phyloP scores from a whole-genome alignment of 2,797 vertebrate species.

The Calcarius lapponicus region DNA sequence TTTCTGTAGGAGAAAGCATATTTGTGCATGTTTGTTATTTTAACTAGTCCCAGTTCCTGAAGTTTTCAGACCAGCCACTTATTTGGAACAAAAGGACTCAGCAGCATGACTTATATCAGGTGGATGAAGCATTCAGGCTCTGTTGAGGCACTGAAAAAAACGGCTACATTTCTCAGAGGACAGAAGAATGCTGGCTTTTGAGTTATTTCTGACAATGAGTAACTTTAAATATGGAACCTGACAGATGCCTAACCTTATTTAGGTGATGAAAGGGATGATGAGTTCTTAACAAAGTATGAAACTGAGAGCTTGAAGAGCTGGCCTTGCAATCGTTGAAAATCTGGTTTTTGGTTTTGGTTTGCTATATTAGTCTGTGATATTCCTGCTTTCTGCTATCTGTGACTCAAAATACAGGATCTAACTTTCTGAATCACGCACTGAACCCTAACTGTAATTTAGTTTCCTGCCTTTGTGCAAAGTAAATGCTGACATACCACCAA shows the following conservation, averaged over 20 bases:
- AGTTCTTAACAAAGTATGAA: constrained; percentile 1
- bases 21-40: not conserved
- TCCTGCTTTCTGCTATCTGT: not conserved
- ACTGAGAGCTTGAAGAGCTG: not conserved
- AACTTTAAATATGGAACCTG: constrained; percentile 14
- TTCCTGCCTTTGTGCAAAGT: not conserved
- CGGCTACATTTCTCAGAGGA: not conserved
- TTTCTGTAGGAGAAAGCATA: not conserved
- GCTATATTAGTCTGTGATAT: not conserved
- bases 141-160: not conserved
- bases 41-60: not conserved
- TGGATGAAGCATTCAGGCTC: not conserved
- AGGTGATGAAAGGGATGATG: not conserved
- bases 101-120: not conserved
- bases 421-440: not conserved
- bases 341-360: not conserved
- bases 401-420: not conserved
- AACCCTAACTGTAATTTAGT: not conserved
- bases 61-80: not conserved
- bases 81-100: not conserved
- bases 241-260: constrained; percentile 2
- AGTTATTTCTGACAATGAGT: constrained; percentile 14
- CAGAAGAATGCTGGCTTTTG: not conserved
- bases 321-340: not conserved
- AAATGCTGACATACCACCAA: not conserved